A percentile compares a stretch with the other conserved stretches of the same genome.
These are phyloP conservation scores for Coelopa pilipes DNA, from an alignment of 2,888 invertebrate genomes.

Conservation along the genomic window DNA sequence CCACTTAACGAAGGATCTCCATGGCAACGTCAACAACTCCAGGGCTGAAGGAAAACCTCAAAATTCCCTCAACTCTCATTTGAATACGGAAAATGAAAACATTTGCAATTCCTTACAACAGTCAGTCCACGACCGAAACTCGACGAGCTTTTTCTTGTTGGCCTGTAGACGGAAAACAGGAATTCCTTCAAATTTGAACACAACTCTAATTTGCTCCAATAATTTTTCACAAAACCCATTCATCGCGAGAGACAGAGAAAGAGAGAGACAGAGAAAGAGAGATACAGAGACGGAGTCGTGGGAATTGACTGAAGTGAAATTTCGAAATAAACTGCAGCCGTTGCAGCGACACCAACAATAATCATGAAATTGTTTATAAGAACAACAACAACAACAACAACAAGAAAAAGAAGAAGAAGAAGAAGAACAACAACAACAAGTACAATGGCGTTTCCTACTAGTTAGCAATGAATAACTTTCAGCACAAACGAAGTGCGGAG, in stretches of 20 bases:
- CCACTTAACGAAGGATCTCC: neutral
- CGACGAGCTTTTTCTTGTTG: neutral
- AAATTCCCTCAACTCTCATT: too few species aligned
- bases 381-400: neutral
- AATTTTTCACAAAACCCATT: conserved; percentile 23
- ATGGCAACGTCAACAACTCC: too few species aligned
- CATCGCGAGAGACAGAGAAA: neutral
- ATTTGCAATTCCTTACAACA: too few species aligned
- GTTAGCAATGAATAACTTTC: too few species aligned
- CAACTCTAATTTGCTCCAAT: conserved; percentile 20
- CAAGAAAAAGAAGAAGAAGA: too few species aligned
- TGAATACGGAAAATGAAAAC: too few species aligned
- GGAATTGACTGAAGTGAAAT: neutral
- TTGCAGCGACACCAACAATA: conserved; percentile 16
- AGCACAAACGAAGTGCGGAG: too few species aligned
- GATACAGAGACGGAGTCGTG: too few species aligned
- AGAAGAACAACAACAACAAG: conserved; percentile 2
- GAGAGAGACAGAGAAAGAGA: too few species aligned
- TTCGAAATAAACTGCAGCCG: conserved; percentile 14
- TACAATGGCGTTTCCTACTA: neutral
- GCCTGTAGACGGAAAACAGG: neutral
- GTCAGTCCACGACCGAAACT: neutral
- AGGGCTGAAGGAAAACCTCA: too few species aligned
- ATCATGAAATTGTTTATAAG: neutral
- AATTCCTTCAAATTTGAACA: too few species aligned